Evolutionary conservation across 1,140 invertebrate genomes (phyloP), one percentile per base, ranked within the genome.

Genomic region (Heliothis virescens): DNA sequence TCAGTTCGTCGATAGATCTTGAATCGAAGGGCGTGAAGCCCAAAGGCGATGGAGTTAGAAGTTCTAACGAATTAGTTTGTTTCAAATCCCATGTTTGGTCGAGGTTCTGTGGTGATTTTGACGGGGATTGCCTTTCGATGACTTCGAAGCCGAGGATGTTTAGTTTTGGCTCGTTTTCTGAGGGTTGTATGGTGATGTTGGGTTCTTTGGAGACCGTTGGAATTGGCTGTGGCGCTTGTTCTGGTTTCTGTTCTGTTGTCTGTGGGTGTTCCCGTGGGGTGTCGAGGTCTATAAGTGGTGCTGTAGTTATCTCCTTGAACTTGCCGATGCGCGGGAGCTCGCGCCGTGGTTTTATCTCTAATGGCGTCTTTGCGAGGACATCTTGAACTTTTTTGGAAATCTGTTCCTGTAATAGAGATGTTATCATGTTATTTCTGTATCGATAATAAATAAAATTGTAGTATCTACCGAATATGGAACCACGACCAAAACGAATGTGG

Each of bases 261-360:
- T 47, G 71, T 3, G 53, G 41, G n/a, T 79, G 48, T 62, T 59
- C 50, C n/a, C 52, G 48, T 15, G 10, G 10, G 13, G 55, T 47
- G 13, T 86, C 85, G 0, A 94, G 72, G 69, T 92, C 91, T 21
- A 92, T 87, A 29, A 93, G 87, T 0, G 90, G 83, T 2, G 82
- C 79, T 0, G 82, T 81, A 0, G 79, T 78, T 15, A 85, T 80
- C 11, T 81, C 83, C 48, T 89, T 79, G 7, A 88, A 79, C 16
- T 86, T 87, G 1, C 88, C 86, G 1, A 94, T 79, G 0, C 86
- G 83, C 0, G 91, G 90, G 15, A 96, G 96, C 18, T 96, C 95
- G 86, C 96, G 96, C 48, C 96, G 96, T 10, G 96, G 96, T 82
- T 96, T 96, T 76, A 98, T 96, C 48, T 96, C 96, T 3, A 98